Conservation (phyloP, 2,113 vertebrate species). For the Syngnathus floridae region DNA sequence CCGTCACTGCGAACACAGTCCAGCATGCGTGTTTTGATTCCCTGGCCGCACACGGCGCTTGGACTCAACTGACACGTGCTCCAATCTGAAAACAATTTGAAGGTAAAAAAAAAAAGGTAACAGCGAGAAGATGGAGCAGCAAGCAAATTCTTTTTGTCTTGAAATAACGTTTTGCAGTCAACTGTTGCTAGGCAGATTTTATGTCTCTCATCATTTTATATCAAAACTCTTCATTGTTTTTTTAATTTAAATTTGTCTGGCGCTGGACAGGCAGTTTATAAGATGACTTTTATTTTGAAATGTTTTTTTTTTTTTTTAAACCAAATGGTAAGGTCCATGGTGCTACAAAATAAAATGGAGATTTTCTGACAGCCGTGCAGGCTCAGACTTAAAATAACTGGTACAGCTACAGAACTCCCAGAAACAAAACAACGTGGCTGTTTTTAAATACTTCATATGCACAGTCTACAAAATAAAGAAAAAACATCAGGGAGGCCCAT, state of each 20-base stretch:
- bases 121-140: no score
- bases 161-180: neutral
- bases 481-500: conserved; percentile 21
- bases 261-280: neutral
- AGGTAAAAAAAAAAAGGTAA: neutral
- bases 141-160: neutral
- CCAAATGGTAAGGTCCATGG: no score
- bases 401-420: neutral
- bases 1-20: conserved; percentile 95
- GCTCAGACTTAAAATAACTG: neutral
- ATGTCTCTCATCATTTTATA: neutral
- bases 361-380: neutral
- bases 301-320: no score
- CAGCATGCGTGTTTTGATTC: conserved; percentile 92
- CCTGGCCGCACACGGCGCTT: conserved; percentile 87
- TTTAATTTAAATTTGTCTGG: no score
- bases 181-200: neutral
- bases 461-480: conserved; percentile 13
- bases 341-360: neutral
- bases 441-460: conserved; percentile 23
- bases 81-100: conserved; percentile 77
- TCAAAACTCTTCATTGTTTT: neutral
- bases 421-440: conserved; percentile 17
- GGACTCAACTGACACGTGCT: conserved; percentile 95
- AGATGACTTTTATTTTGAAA: neutral